Conservation (phyloP, 2,113 vertebrate species). For the Anseranas semipalmata region DNA sequence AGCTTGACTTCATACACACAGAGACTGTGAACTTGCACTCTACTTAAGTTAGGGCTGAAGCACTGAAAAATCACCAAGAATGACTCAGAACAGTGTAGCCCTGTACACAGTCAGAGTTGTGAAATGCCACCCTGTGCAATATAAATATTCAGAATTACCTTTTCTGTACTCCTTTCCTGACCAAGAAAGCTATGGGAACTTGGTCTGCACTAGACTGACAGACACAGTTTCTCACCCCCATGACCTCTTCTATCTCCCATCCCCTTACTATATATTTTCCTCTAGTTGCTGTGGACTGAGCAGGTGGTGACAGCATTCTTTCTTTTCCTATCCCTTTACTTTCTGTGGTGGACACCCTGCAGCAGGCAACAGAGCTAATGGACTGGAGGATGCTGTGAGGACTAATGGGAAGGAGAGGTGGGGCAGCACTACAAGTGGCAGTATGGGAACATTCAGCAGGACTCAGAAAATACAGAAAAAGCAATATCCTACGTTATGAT, state of each 20-base stretch:
- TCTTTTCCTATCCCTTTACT: not conserved
- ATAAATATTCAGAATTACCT: not conserved
- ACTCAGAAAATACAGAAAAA: not conserved
- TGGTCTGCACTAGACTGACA: not conserved
- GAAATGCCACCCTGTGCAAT: not conserved
- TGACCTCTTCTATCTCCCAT: not conserved
- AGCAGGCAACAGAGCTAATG: not conserved
- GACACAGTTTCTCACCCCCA: not conserved
- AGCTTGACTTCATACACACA: not conserved
- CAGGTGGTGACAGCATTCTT: not conserved
- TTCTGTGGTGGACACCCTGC: not conserved
- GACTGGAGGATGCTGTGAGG: not conserved
- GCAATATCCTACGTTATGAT: not conserved
- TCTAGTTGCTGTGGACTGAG: not conserved
- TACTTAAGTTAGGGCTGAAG: not conserved
- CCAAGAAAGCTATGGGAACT: not conserved
- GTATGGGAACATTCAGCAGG: not conserved
- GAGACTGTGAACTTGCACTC: not conserved
- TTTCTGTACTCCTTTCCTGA: not conserved
- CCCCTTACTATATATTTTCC: not conserved
- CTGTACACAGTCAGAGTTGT: not conserved
- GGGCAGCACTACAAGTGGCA: accelerated
- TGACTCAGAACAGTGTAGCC: not conserved
- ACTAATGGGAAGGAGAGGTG: not conserved
- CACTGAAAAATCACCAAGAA: not conserved